These are phyloP conservation scores for Ornithoptera priamus DNA, from an alignment of 2,888 invertebrate genomes.

Conservation along the genomic window DNA sequence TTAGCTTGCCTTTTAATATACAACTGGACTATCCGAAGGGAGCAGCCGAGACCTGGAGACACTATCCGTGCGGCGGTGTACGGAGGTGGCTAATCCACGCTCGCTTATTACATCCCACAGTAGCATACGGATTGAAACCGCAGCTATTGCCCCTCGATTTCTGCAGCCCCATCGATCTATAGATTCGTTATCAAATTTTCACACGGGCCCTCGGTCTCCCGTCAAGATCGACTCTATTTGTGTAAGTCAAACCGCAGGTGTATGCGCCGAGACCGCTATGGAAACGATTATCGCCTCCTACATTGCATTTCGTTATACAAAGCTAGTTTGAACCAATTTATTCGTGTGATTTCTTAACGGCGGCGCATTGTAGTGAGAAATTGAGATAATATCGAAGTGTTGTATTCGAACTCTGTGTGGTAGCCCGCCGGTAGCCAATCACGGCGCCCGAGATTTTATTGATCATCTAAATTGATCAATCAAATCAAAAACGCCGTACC, in stretches of 20 bases:
- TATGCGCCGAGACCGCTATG: constrained; percentile 48
- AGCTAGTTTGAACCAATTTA: constrained; percentile 47
- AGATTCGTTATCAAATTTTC: constrained; percentile 80
- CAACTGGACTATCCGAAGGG: constrained; percentile 9
- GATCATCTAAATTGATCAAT: constrained; percentile 79
- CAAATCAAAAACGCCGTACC: constrained; percentile 73
- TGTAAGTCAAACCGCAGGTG: constrained; percentile 73
- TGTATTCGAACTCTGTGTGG: constrained; percentile 43
- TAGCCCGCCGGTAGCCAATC: constrained; percentile 72
- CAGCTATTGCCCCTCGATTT: constrained; percentile 67
- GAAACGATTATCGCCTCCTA: constrained; percentile 33
- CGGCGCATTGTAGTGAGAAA: constrained; percentile 60
- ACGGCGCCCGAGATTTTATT: constrained; percentile 68
- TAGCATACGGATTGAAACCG: constrained; percentile 75
- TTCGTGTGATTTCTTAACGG: constrained; percentile 20
- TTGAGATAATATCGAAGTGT: constrained; percentile 50
- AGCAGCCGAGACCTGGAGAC: constrained; percentile 6
- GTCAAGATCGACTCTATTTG: constrained; percentile 79
- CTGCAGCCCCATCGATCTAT: constrained; percentile 76
- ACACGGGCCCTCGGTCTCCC: constrained; percentile 65
- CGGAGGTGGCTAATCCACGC: constrained; percentile 61
- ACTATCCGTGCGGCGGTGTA: constrained; percentile 13
- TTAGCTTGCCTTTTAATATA: background rate
- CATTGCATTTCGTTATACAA: constrained; percentile 53
- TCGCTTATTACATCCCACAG: constrained; percentile 76